A percentile compares a stretch with the other conserved stretches of the same genome.
Evolutionary conservation across 2,888 invertebrate species (phyloP).

Genomic region (Orchesella flavescens): DNA sequence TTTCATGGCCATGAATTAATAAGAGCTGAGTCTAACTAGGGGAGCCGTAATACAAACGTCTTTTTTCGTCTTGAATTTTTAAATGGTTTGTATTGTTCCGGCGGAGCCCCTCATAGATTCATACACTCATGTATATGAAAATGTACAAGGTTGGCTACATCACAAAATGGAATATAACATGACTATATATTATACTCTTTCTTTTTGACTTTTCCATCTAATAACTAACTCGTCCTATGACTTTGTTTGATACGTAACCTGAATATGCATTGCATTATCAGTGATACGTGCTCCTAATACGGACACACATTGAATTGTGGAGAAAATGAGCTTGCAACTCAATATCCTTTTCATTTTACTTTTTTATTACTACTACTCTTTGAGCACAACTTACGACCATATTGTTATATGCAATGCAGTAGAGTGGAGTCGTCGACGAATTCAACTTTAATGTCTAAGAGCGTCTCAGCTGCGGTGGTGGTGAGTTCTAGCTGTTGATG

Average conservation of each 20-base stretch:
- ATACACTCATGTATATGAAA: background rate
- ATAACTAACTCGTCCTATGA: too few relatives aligned
- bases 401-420: background rate
- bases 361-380: slow-evolving; percentile 17
- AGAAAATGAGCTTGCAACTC: slow-evolving; percentile 12
- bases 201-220: too few relatives aligned
- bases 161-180: too few relatives aligned
- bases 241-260: too few relatives aligned
- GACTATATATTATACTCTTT: too few relatives aligned
- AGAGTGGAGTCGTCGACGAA: too few relatives aligned
- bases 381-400: background rate
- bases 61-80: slow-evolving; percentile 21
- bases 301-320: background rate
- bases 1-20: slow-evolving; percentile 61
- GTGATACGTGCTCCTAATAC: too few relatives aligned
- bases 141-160: background rate
- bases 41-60: slow-evolving; percentile 5
- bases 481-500: slow-evolving; percentile 43
- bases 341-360: background rate
- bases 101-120: slow-evolving; percentile 6
- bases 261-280: too few relatives aligned
- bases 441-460: background rate
- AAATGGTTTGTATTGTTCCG: slow-evolving; percentile 13
- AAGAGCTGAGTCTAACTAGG: slow-evolving; percentile 15
- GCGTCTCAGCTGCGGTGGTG: background rate